Conservation (phyloP, 2,888 invertebrate species). For the Brachyptera risi region DNA sequence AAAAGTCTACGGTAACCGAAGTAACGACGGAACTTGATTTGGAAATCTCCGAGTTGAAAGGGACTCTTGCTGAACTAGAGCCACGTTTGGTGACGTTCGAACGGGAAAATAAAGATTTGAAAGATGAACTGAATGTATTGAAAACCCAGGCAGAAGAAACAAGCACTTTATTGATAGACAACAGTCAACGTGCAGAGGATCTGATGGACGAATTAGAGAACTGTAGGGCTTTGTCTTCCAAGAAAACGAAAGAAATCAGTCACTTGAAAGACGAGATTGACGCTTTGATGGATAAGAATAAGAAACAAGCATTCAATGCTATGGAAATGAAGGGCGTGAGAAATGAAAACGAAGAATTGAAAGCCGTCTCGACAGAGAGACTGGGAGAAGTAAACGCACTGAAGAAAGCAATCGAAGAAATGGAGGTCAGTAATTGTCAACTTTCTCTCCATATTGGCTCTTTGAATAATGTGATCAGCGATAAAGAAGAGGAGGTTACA, state of each 20-base stretch:
- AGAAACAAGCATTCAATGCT: not conserved
- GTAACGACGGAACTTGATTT: slow-evolving; percentile 1
- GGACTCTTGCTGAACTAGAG: not conserved
- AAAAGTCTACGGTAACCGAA: not conserved
- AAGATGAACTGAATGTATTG: not conserved
- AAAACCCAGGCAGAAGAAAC: not conserved
- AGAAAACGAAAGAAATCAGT: slow-evolving; percentile 20
- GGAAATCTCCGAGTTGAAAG: not conserved
- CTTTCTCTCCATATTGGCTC: not conserved
- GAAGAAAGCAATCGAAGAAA: not conserved
- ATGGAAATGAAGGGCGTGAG: slow-evolving; percentile 14
- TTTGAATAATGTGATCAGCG: not conserved
- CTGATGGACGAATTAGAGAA: slow-evolving; percentile 21
- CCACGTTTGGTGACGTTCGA: not conserved
- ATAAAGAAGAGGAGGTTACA: not conserved
- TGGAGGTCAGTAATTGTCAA: not conserved
- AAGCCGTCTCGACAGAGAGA: not conserved
- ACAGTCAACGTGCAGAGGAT: not conserved
- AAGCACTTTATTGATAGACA: too few relatives aligned
- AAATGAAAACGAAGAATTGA: not conserved
- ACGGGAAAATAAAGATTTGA: not conserved
- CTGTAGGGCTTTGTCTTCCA: not conserved
- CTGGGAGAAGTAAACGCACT: not conserved
- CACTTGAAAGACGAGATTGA: slow-evolving; percentile 20
- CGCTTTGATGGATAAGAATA: slow-evolving; percentile 4